Conservation (phyloP, 2,113 vertebrate species). For the Salvelinus sp. region DNA sequence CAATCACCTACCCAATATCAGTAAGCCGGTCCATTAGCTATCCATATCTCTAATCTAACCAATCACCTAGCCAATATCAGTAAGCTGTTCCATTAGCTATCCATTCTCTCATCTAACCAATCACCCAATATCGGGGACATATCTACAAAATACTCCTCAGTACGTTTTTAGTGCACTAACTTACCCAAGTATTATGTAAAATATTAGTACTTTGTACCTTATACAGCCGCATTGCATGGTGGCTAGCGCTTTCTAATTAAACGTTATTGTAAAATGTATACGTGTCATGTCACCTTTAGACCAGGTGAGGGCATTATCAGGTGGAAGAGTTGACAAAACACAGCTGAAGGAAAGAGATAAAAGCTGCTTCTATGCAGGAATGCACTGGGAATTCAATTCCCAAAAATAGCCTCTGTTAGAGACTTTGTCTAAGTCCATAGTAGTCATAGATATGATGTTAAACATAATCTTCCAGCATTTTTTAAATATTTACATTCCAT, state of each 20-base stretch:
- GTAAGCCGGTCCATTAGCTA: no score
- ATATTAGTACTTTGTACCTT: conserved; percentile 8
- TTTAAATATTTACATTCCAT: conserved; percentile 36
- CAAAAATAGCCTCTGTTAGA: background rate
- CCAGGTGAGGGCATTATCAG: background rate
- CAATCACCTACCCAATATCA: no score
- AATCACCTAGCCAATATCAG: no score
- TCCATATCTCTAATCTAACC: no score
- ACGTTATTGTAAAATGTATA: background rate
- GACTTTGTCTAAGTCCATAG: conserved; percentile 20
- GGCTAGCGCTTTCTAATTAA: background rate
- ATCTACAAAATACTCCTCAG: background rate
- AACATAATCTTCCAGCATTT: conserved; percentile 23
- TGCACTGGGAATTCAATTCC: background rate
- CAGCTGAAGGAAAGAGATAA: background rate
- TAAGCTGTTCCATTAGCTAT: no score
- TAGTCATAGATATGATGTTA: conserved; percentile 18
- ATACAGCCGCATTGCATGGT: background rate
- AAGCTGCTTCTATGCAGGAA: background rate
- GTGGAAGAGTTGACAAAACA: background rate
- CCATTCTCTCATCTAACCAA: no score
- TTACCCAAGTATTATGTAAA: background rate
- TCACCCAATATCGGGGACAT: background rate
- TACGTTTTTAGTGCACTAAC: background rate
- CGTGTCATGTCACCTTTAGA: background rate